A percentile compares a stretch with the other conserved stretches of the same genome.
phyloP scores from a whole-genome alignment of 2,888 invertebrate genomes.

The Platycheirus albimanus region DNA sequence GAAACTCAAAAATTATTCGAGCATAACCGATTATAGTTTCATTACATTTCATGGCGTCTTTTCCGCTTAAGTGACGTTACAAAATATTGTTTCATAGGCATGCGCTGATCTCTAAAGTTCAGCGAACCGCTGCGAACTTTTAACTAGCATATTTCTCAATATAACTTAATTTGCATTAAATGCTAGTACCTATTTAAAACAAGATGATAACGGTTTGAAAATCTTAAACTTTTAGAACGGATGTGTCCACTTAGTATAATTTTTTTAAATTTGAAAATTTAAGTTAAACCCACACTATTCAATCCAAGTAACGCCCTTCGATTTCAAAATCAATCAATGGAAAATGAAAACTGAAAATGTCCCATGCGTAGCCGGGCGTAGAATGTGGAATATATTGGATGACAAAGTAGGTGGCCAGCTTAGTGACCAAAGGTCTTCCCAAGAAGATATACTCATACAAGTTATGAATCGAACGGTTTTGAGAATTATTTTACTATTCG shows the following conservation, averaged over 20 bases:
- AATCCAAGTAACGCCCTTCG: slow-evolving; percentile 52
- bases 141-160: slow-evolving; percentile 32
- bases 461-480: slow-evolving; percentile 46
- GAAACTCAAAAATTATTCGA: slow-evolving; percentile 68
- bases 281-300: neutral
- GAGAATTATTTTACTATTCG: slow-evolving; percentile 44
- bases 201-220: neutral
- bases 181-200: neutral
- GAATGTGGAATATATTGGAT: slow-evolving; percentile 58
- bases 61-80: slow-evolving; percentile 72
- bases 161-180: slow-evolving; percentile 41
- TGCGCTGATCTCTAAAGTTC: slow-evolving; percentile 53
- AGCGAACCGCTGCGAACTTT: slow-evolving; percentile 53
- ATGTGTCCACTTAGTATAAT: slow-evolving; percentile 35
- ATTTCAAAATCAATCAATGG: slow-evolving; percentile 54
- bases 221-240: slow-evolving; percentile 28
- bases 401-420: slow-evolving; percentile 56
- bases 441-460: slow-evolving; percentile 21
- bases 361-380: slow-evolving; percentile 40
- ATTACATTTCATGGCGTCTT: slow-evolving; percentile 51
- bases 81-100: slow-evolving; percentile 56
- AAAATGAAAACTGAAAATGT: no score
- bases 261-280: slow-evolving; percentile 16
- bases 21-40: slow-evolving; percentile 52
- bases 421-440: slow-evolving; percentile 50